Evolutionary conservation across 2,113 vertebrate species (phyloP), one percentile per base, ranked within the genome.

Genomic region (Cettia cetti): DNA sequence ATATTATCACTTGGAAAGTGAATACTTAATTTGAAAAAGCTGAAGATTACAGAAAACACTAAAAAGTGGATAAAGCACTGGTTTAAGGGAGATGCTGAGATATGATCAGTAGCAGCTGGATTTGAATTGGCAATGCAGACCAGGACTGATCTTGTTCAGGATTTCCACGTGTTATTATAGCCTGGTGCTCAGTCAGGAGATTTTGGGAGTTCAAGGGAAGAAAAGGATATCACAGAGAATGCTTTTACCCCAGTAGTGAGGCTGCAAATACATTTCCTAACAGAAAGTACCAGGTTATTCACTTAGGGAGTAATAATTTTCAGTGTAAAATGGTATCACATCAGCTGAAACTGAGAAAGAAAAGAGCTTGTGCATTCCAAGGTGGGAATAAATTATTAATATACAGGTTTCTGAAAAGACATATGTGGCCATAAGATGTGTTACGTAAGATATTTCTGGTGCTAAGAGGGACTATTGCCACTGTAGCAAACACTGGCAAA

Each of bases 21-120:
- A 92, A 89, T 84, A 81, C 45, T 92, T 94, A 91, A 87, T 94
- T 84, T 82, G 86, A 20, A 71, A 81, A 75, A 89, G 49, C 42
- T 68, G 35, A 69, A 84, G 86, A 95, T 95, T 95, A 89, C 61
- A 78, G 66, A 40, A 78, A 53, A 64, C 47, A 39, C 56, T 91
- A 92, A 68, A 30, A 96, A 89, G 68, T 44, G 42, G 39, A 79
- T 90, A 89, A 91, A 49, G 49, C 69, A 44, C 52, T 79, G 69
- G 72, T 91, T 68, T 92, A 72, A 84, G 69, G 61, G 61, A 95
- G 86, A 82, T 87, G 61, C 39, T 66, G 39, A 81, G 89, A 92
- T 84, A 79, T 21, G 69, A 83, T 81, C 76, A 52, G 80, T 45
- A 81, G 71, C 72, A 92, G 26, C 52, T 86, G 92, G 52, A 83